Evolutionary conservation across 2,797 vertebrate genomes (phyloP), one percentile per base, ranked within the genome.

Genomic region (Trachurus trachurus): DNA sequence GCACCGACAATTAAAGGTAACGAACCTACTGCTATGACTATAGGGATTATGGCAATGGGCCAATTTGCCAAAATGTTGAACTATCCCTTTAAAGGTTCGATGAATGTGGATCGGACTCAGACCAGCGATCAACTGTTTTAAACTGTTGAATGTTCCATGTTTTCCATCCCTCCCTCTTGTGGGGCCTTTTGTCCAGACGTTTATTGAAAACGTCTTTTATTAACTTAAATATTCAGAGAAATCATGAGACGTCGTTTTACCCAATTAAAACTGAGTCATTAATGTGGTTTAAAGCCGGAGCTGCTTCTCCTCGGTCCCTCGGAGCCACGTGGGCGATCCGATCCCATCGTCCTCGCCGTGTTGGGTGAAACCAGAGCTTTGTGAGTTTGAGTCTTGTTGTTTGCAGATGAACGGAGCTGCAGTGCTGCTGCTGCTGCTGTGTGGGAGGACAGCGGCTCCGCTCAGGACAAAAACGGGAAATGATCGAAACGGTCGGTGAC

Each of bases 381-480:
- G 66, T 21, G 29, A 56, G 29, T 12, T 34, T 11, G 11, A 19
- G 12, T 47, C 45, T 67, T 61, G 10, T 67, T 61, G 10, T 26
- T 26, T 84, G 63, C 61, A 64, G 52, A 70, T 45, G 49, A 67
- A 17, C 0, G 42, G 34, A 59, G 73, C 78, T 47, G 76, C 76
- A 49, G 74, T 21, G 39, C 66, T 82, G 83, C 31, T 66, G 37
- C 62, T 34, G 5, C 45, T 47, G 72, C 75, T 61, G 84, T 56
- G 85, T 84, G 80, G 88, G 89, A 76, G 82, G 88, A 88, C 66
- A 54, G 19, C 40, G 17, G 68, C 54, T 86, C 71, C 31, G 71
- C 59, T 74, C 74, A 29, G 81, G 84, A 91, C 84, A 87, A 86
- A 89, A 85, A 73, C 69, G 45, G 85, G 87, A 89, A 92, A 80